Evolutionary conservation across 1,140 invertebrate genomes (phyloP).

Genomic region (Ooceraea biroi): DNA sequence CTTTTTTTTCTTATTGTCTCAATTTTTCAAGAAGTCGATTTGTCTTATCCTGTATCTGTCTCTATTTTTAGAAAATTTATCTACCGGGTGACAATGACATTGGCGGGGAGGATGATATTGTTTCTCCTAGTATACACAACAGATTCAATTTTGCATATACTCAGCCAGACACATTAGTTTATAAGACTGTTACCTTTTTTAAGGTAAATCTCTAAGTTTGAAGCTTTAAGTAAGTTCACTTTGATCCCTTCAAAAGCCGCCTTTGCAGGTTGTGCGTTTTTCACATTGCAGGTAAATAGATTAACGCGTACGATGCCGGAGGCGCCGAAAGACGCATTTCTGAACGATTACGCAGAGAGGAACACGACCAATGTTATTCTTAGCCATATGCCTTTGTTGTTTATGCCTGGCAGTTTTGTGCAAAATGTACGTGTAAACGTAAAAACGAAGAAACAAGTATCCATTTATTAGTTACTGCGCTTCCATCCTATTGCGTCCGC

Average conservation of each 20-base stretch:
- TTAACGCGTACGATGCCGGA: constrained; percentile 87
- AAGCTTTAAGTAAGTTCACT: not conserved
- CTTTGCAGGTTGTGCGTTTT: not conserved
- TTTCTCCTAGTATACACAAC: constrained; percentile 90
- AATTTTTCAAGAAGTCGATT: not conserved
- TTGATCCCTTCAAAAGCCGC: not conserved
- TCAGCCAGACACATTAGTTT: constrained; percentile 88
- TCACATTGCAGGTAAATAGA: constrained; percentile 89
- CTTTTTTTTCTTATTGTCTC: not conserved
- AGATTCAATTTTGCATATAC: constrained; percentile 93
- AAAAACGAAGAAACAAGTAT: not conserved
- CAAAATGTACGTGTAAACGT: constrained; percentile 85
- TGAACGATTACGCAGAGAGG: constrained; percentile 87
- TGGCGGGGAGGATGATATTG: constrained; percentile 94
- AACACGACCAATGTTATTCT: constrained; percentile 89
- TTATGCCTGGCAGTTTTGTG: constrained; percentile 88
- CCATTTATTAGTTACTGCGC: constrained; percentile 29
- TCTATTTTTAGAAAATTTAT: constrained; percentile 90
- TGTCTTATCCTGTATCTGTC: constrained; percentile 50
- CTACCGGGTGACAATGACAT: constrained; percentile 98
- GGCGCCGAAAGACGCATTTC: constrained; percentile 86
- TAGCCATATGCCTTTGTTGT: constrained; percentile 90
- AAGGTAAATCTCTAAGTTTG: constrained; percentile 85
- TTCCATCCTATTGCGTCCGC: not conserved
- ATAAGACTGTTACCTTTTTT: constrained; percentile 88